Evolutionary conservation across 1,140 invertebrate genomes (phyloP).

Genomic region (Frieseomelitta varia): DNA sequence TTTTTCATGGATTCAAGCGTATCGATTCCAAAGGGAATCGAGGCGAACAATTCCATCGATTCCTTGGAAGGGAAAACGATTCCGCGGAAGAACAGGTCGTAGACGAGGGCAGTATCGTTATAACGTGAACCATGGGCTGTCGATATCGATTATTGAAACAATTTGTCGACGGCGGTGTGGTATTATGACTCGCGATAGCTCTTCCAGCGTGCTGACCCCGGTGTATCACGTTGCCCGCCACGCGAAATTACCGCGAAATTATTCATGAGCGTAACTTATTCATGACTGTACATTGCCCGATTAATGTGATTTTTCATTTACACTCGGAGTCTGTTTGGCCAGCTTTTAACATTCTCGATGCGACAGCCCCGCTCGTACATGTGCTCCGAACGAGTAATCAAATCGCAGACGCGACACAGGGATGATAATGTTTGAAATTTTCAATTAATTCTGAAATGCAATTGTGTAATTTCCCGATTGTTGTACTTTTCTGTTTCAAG

Average conservation of each 20-base stretch:
- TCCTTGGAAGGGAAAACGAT: not conserved
- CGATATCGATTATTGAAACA: slow-evolving; percentile 20
- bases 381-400: no score
- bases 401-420: no score
- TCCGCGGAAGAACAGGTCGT: not conserved
- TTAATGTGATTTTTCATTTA: slow-evolving; percentile 39
- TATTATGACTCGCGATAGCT: slow-evolving; percentile 12
- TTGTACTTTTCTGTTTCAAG: no score
- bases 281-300: slow-evolving; percentile 15
- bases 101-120: not conserved
- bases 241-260: slow-evolving; percentile 23
- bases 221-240: not conserved
- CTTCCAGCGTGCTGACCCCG: not conserved
- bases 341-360: not conserved
- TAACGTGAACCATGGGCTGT: not conserved
- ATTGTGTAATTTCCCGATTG: no score
- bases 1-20: not conserved
- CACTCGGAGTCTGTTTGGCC: not conserved
- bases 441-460: no score
- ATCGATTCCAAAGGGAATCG: not conserved
- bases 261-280: slow-evolving; percentile 44
- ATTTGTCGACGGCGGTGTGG: slow-evolving; percentile 11
- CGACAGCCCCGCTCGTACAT: no score
- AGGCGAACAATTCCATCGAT: not conserved
- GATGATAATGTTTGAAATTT: no score